These are phyloP conservation scores for Dissostichus mawsoni DNA, from an alignment of 2,113 vertebrate species.

Conservation along the genomic window DNA sequence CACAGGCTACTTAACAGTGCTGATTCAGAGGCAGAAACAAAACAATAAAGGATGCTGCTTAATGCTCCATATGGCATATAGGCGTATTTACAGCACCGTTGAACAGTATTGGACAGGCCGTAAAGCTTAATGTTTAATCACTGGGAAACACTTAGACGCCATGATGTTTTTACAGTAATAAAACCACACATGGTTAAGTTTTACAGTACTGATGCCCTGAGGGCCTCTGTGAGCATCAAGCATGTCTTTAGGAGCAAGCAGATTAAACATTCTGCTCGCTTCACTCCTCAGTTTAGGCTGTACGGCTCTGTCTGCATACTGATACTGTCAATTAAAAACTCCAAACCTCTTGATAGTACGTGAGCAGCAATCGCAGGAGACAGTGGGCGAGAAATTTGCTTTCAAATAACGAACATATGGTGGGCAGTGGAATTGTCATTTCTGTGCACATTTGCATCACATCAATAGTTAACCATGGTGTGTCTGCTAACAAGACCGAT, in stretches of 20 bases:
- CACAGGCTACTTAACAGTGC: constrained; percentile 4
- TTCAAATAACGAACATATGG: constrained; percentile 33
- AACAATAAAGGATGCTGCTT: background rate
- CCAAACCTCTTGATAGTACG: constrained; percentile 21
- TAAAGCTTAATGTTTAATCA: constrained; percentile 33
- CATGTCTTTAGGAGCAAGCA: constrained; percentile 47
- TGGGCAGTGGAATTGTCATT: constrained; percentile 20
- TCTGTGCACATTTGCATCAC: constrained; percentile 31
- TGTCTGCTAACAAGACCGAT: constrained; percentile 9
- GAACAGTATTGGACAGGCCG: background rate
- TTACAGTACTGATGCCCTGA: constrained; percentile 40
- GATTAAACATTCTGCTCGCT: constrained; percentile 46
- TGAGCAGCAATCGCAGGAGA: constrained; percentile 29
- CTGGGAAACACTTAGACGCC: constrained; percentile 5
- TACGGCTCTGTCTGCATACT: constrained; percentile 56
- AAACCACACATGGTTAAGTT: constrained; percentile 43
- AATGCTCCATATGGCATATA: constrained; percentile 28
- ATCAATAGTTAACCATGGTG: constrained; percentile 33
- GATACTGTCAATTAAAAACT: constrained; percentile 52
- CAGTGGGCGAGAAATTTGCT: constrained; percentile 34
- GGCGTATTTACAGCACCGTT: constrained; percentile 5
- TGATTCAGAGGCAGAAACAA: constrained; percentile 10
- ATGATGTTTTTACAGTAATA: constrained; percentile 35
- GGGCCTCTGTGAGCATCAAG: constrained; percentile 35
- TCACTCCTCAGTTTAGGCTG: constrained; percentile 35